Evolutionary conservation across 2,888 invertebrate species (phyloP), one percentile per base, ranked within the genome.

Genomic region (Cerceris ruficornis): DNA sequence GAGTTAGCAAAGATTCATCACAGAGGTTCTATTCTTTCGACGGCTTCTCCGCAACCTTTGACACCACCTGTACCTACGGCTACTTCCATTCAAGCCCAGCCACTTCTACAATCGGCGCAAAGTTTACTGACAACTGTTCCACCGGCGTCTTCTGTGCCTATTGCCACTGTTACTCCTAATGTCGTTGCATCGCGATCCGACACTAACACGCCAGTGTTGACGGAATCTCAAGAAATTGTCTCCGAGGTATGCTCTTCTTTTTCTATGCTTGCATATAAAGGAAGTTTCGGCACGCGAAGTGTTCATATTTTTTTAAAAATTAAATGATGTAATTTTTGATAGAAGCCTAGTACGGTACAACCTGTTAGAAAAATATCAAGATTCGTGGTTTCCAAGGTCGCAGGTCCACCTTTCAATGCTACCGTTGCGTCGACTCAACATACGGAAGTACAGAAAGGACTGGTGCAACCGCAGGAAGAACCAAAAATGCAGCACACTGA

Each of bases 291-390:
- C 7, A 11, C 17, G 42, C 42, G 2, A 9, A 28, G n/a, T 15
- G 55, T 13, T 11, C 66, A 17, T 13, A n/a, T 60, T 62, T 70
- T 62, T 65, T 8, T 4, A 62, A 62, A 65, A 64, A 49, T 67
- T 42, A 67, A 73, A 67, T 79, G 78, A 79, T 15, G 43, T 39
- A 46, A 75, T 70, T 65, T 28, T 83, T 77, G 50, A 65, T 77
- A 83, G 82, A 83, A 84, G 64, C 58, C 61, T 60, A 82, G 70
- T 65, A 78, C 83, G 59, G 69, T 85, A 43, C 92, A 91, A 80
- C 94, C 94, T 61, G 94, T 94, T 54, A 93, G 96, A 83, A 97
- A 97, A 92, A 96, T 97, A 89, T 97, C 97, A 43, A 93, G 97
- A 86, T 97, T 97, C 93, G 94, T 96, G 92, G 97, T 97, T 87